Evolutionary conservation across 2,888 invertebrate species (phyloP), one percentile per base, ranked within the genome.

Genomic region (Xylophagus ater): DNA sequence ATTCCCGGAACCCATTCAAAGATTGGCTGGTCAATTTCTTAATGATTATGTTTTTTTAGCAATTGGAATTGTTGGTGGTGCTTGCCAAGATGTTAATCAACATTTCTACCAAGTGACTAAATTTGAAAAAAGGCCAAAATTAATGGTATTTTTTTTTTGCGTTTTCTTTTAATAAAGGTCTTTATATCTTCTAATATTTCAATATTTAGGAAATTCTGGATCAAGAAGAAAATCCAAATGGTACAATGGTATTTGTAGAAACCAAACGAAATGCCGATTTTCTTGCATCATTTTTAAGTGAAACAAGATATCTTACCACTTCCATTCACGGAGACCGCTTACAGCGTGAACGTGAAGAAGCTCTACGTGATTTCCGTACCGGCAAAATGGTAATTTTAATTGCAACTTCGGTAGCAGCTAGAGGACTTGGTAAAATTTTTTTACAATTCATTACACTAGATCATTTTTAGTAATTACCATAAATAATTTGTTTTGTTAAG

Each of bases 251-350:
- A 0, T 97, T 97, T 57, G 93, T 94, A 1, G 89, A 88, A 54
- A 82, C 80, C 10, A 93, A 94, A 56, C 74, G 85, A 28, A 83
- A 78, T 41, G 90, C 93, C 0, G 96, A 97, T 61, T 93, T 88
- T 57, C 66, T 90, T 15, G 94, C 92, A 0, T 76, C 83, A 0
- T 74, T 78, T 51, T 62, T 96, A 20, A 85, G 83, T 0, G 85
- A 88, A 58, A 72, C 73, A n/a, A 75, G 79, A 40, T 73, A 79
- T 41, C 83, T 92, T 6, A 94, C 94, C 1, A 93, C 96, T 4
- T 94, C 94, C 25, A 99, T 99, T 56, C 98, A 99, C 65, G 98
- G 98, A 23, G 97, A 98, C 67, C 78, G 97, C 32, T 77, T 84
- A 53, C 98, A 99, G 62, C 74, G 84, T 34, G 97, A 99, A 61